Evolutionary conservation across 2,888 invertebrate genomes (phyloP), one percentile per base, ranked within the genome.

Genomic region (Syrista parreyssii): DNA sequence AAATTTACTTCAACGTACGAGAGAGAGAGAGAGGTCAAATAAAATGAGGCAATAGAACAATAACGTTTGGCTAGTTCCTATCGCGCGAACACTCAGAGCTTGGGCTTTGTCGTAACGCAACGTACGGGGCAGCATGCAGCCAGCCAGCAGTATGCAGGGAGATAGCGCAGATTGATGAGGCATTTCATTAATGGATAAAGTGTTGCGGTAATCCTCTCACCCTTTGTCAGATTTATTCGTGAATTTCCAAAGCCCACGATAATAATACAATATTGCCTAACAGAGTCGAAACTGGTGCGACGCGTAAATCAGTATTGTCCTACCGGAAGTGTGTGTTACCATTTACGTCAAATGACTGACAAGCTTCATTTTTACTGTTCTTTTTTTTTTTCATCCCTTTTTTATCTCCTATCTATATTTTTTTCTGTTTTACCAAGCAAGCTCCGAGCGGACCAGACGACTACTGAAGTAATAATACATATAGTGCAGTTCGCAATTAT

Each of bases 111-210:
- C 40, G 40, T 23, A 23, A 23, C 23, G 40, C 40, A 40, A 15
- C 9, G 40, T 40, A 40, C 15, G 23, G 15, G 23, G 40, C 23
- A 40, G 40, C 40, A 23, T 40, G 40, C 15, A 40, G 15, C 4
- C 23, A 40, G 23, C 23, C 55, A 71, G 71, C 11, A 31, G 31
- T 12, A 23, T 31, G 32, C 71, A 3, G 3, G 12, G 31, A 76
- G 82, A 85, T 84, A 85, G 79, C 79, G 75, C 76, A 81, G 84
- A 85, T 85, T 83, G 83, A 86, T 86, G 84, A 83, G 83, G 80
- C 82, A 83, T 82, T 86, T 86, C 86, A 84, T 86, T 86, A 86
- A 84, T 85, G 85, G 84, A 86, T 84, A 84, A 85, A 84, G 84
- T 82, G 85, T 85, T 83, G 80, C 68, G 75, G 76, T 82, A 81